Conservation (phyloP, 1,140 invertebrate genomes). For the Rhopalosiphum maidis region DNA sequence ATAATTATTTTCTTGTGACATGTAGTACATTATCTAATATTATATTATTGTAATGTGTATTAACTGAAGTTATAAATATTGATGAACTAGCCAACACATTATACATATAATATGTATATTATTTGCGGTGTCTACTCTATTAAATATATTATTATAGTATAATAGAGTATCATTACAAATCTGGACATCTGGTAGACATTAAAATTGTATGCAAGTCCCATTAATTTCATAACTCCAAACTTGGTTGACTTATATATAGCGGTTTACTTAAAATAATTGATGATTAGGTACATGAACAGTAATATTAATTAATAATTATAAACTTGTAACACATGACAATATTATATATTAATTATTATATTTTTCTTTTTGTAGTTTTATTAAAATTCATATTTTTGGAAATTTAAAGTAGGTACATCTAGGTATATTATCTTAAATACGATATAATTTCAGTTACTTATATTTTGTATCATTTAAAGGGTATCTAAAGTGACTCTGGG, state of each 20-base stretch:
- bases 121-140: no score
- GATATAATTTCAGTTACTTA: no score
- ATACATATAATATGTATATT: not conserved
- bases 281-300: not conserved
- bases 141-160: not conserved
- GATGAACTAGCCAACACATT: not conserved
- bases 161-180: not conserved
- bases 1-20: not conserved
- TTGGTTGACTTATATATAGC: not conserved
- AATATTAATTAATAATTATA: no score
- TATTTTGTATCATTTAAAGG: no score
- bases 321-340: no score
- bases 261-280: not conserved
- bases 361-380: no score
- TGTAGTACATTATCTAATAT: not conserved
- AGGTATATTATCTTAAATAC: no score
- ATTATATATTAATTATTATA: no score
- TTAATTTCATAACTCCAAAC: not conserved
- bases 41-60: not conserved
- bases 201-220: not conserved
- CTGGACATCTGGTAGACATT: not conserved
- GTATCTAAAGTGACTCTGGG: no score
- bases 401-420: no score
- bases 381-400: no score
- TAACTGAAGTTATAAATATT: not conserved